phyloP scores from a whole-genome alignment of 2,888 invertebrate genomes.

The Lissocephala sabroskyi region DNA sequence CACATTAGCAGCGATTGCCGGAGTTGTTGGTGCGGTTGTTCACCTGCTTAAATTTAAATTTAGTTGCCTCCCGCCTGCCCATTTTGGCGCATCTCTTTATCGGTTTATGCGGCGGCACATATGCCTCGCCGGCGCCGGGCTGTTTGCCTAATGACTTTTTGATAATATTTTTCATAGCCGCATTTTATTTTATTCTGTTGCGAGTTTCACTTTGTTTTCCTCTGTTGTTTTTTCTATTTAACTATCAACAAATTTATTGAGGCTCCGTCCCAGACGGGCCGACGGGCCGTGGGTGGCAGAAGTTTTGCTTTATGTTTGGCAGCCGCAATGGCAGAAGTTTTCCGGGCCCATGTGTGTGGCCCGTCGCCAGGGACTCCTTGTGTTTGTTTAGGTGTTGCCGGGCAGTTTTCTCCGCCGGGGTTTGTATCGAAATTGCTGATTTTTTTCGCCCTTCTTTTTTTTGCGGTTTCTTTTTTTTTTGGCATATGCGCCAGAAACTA shows the following conservation, averaged over 20 bases:
- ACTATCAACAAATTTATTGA: slow-evolving; percentile 28
- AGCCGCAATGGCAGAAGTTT: not conserved
- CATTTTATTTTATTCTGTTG: too few relatives aligned
- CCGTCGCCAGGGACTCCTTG: not conserved
- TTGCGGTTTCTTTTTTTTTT: too few relatives aligned
- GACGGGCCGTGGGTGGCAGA: slow-evolving; percentile 1
- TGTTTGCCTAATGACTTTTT: slow-evolving; percentile 3
- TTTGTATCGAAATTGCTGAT: not conserved
- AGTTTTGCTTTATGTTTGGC: slow-evolving; percentile 1
- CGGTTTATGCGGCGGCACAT: too few relatives aligned
- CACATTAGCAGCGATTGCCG: slow-evolving; percentile 36
- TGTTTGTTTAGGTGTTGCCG: not conserved
- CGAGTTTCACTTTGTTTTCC: too few relatives aligned
- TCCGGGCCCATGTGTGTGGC: not conserved
- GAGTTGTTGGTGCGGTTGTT: not conserved
- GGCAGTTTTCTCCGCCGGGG: not conserved
- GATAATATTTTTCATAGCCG: not conserved
- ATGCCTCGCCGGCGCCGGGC: not conserved
- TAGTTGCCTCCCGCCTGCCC: slow-evolving; percentile 17
- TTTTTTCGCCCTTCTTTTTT: not conserved
- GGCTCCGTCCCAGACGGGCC: slow-evolving; percentile 7
- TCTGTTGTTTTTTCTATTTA: not conserved
- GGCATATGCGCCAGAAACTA: too few relatives aligned
- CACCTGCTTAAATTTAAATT: slow-evolving; percentile 54
- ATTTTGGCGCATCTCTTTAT: too few relatives aligned